phyloP scores from a whole-genome alignment of 1,140 invertebrate species.

The Drosophila virilis region DNA sequence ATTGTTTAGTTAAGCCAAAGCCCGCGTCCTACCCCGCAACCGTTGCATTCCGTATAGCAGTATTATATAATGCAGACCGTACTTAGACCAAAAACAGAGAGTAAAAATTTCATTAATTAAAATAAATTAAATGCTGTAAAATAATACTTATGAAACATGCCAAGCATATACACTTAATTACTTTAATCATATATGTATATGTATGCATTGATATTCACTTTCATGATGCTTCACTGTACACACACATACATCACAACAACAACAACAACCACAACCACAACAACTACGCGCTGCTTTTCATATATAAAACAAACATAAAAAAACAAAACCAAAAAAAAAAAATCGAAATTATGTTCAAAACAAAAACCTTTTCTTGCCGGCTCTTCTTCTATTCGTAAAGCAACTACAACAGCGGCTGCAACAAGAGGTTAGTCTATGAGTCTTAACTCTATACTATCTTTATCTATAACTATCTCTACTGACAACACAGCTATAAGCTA shows the following conservation, averaged over 20 bases:
- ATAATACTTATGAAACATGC: constrained; percentile 51
- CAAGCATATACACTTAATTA: constrained; percentile 64
- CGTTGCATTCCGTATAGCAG: constrained; percentile 67
- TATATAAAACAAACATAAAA: constrained; percentile 28
- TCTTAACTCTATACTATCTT: constrained; percentile 41
- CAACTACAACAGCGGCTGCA: constrained; percentile 78
- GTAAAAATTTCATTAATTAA: constrained; percentile 9
- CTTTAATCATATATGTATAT: constrained; percentile 39
- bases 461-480: constrained; percentile 10
- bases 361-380: constrained; percentile 76
- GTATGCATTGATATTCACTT: constrained; percentile 40
- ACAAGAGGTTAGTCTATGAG: constrained; percentile 76
- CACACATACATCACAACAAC: constrained; percentile 34
- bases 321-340: constrained; percentile 23
- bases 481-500: background rate
- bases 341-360: constrained; percentile 63
- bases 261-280: constrained; percentile 39
- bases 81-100: constrained; percentile 53
- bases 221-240: constrained; percentile 69
- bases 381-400: constrained; percentile 78
- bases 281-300: constrained; percentile 58
- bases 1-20: constrained; percentile 30
- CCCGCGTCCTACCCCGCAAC: constrained; percentile 7
- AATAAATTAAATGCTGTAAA: constrained; percentile 30
- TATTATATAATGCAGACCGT: constrained; percentile 64